Conservation (phyloP, 2,113 vertebrate genomes). For the Saguinus midas region DNA sequence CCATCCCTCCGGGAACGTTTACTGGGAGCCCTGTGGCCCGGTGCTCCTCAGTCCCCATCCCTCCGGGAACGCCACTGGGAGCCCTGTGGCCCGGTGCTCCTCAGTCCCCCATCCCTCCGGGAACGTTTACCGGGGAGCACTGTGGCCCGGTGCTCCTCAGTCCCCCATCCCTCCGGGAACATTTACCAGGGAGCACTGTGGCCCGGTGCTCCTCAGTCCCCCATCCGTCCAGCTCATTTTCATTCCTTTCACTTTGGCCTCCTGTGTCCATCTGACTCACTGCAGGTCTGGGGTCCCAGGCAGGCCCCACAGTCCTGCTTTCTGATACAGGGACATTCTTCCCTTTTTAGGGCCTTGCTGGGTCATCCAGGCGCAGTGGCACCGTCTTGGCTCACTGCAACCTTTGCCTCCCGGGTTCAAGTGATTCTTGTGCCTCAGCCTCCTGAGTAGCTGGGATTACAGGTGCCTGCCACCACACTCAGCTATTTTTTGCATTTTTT, state of each 20-base stretch:
- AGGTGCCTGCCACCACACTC: too few relatives aligned
- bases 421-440: too few relatives aligned
- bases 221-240: not conserved
- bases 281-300: rapidly evolving
- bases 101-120: too few relatives aligned
- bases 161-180: not conserved
- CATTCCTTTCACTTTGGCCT: not conserved
- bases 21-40: too few relatives aligned
- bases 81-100: not conserved
- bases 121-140: not conserved
- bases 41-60: not conserved
- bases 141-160: too few relatives aligned
- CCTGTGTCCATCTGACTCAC: not conserved
- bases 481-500: too few relatives aligned
- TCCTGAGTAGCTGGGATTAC: too few relatives aligned
- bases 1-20: too few relatives aligned
- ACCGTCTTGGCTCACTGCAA: too few relatives aligned
- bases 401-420: too few relatives aligned
- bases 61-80: not conserved
- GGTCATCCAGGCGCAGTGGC: too few relatives aligned
- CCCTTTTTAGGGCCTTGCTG: not conserved
- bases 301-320: not conserved
- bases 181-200: not conserved
- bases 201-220: too few relatives aligned
- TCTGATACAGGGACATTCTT: not conserved